Percentiles rank a stretch among this genome's conserved stretches.
Evolutionary conservation across 2,113 vertebrate species (phyloP).

Genomic region (Lathamus discolor): DNA sequence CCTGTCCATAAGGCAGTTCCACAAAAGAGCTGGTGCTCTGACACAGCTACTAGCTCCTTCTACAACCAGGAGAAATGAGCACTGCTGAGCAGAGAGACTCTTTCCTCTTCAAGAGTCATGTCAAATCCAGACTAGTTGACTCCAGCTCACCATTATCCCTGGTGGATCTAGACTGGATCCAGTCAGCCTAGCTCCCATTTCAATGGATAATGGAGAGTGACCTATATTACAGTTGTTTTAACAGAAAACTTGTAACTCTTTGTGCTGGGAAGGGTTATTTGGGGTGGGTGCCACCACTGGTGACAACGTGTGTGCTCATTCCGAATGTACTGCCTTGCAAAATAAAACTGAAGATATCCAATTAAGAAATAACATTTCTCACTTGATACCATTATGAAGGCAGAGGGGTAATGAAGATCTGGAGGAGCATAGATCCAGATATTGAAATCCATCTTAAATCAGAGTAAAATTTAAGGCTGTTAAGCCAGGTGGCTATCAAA

Average conservation of each 20-base stretch:
- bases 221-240: neutral
- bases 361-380: neutral
- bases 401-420: neutral
- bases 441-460: neutral
- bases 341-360: neutral
- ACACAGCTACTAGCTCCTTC: neutral
- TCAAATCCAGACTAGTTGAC: neutral
- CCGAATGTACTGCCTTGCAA: neutral
- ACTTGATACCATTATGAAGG: neutral
- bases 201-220: neutral
- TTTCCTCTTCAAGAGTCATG: neutral
- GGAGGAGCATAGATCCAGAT: neutral
- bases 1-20: neutral
- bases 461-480: neutral
- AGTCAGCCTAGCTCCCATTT: neutral
- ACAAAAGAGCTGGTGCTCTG: neutral
- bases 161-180: neutral
- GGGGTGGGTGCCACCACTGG: neutral
- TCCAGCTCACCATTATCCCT: neutral
- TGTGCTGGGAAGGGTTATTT: neutral
- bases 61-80: neutral
- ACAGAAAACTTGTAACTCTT: neutral
- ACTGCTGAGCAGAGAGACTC: neutral
- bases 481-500: slow-evolving; percentile 30
- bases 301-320: neutral